phyloP scores from a whole-genome alignment of 2,113 vertebrate genomes.

The Sporophila hypoxantha region DNA sequence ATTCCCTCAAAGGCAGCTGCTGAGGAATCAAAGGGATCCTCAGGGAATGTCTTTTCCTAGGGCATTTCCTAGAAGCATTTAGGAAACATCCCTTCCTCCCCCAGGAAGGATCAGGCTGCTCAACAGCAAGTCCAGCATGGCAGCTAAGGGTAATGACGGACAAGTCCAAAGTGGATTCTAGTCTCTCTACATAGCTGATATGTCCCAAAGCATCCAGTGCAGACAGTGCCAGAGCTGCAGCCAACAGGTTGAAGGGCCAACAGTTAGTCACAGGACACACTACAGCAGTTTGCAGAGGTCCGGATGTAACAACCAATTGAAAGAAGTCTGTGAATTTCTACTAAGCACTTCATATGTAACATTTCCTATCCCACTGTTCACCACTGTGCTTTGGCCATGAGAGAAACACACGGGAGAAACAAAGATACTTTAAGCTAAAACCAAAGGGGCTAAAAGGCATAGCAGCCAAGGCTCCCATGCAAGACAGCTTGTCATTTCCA shows the following conservation, averaged over 20 bases:
- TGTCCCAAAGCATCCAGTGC: background rate
- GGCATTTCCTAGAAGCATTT: background rate
- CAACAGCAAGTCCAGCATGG: background rate
- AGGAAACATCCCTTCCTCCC: background rate
- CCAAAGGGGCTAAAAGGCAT: background rate
- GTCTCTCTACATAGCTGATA: background rate
- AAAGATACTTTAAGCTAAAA: background rate
- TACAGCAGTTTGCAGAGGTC: background rate
- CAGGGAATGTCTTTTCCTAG: background rate
- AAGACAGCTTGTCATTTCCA: background rate
- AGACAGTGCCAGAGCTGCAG: background rate
- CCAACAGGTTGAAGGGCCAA: background rate
- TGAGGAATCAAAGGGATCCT: background rate
- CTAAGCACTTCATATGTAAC: background rate
- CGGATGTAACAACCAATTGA: background rate
- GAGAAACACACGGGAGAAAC: background rate
- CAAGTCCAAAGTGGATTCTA: background rate
- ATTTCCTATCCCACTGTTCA: background rate
- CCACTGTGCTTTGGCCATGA: background rate
- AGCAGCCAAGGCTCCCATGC: background rate
- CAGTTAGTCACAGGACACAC: background rate
- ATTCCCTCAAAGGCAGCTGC: slow-evolving; percentile 29
- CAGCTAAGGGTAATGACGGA: background rate
- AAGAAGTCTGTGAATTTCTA: background rate
- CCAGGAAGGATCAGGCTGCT: background rate